A percentile compares a stretch with the other conserved stretches of the same genome.
These are phyloP conservation scores for Azorinus chamasolen DNA, from an alignment of 2,888 invertebrate genomes.

Conservation along the genomic window DNA sequence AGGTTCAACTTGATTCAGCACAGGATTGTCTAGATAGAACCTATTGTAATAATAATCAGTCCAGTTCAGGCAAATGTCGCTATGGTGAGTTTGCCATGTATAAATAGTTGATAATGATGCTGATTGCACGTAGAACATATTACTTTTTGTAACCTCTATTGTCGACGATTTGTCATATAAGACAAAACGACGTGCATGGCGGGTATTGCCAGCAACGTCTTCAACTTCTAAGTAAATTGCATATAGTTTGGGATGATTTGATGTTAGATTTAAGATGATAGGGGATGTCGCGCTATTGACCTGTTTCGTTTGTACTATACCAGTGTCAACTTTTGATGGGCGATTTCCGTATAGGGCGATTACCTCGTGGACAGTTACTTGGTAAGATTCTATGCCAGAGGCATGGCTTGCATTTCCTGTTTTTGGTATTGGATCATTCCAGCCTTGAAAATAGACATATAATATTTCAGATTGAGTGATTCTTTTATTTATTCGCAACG, in stretches of 20 bases:
- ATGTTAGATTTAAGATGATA: constrained; percentile 17
- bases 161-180: constrained; percentile 58
- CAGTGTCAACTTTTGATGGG: constrained; percentile 2
- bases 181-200: constrained; percentile 59
- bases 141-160: constrained; percentile 7
- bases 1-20: constrained; percentile 43
- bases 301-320: constrained; percentile 9
- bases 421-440: constrained; percentile 50
- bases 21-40: constrained; percentile 32
- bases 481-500: constrained; percentile 22
- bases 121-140: constrained; percentile 36
- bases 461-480: constrained; percentile 17
- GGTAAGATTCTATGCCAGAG: constrained; percentile 46
- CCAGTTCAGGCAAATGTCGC: constrained; percentile 55
- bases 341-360: too few species aligned
- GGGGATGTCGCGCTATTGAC: constrained; percentile 1
- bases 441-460: constrained; percentile 31
- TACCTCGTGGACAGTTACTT: constrained; percentile 39
- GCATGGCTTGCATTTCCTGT: not conserved
- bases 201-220: constrained; percentile 62
- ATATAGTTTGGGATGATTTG: constrained; percentile 42
- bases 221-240: constrained; percentile 53
- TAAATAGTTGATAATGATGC: constrained; percentile 36
- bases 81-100: constrained; percentile 64
- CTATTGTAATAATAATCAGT: constrained; percentile 53